Evolutionary conservation across 2,113 vertebrate species (phyloP).

Genomic region (human): DNA sequence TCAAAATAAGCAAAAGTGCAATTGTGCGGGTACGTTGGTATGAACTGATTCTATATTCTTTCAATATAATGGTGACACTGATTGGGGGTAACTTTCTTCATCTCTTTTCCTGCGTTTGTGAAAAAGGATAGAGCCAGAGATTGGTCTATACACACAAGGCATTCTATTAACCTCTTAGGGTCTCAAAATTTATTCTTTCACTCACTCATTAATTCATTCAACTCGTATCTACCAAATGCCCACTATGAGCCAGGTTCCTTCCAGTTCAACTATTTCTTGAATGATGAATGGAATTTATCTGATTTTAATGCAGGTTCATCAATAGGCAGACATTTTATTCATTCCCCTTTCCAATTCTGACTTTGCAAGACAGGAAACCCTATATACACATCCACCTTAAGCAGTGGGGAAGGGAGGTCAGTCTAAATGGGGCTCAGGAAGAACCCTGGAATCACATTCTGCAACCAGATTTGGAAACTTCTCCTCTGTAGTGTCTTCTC

Average conservation of each 20-base stretch:
- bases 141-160: not conserved
- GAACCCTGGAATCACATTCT: not conserved
- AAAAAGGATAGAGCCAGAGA: not conserved
- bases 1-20: not conserved
- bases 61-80: rapidly evolving
- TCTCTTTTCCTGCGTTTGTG: not conserved
- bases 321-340: not conserved
- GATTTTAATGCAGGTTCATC: not conserved
- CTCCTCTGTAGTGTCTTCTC: not conserved
- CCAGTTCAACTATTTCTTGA: not conserved
- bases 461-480: not conserved
- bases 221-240: not conserved
- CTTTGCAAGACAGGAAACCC: not conserved
- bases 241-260: not conserved
- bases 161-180: not conserved
- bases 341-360: not conserved
- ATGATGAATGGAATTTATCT: not conserved
- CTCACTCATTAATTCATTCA: not conserved
- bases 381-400: rapidly evolving
- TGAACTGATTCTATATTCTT: not conserved
- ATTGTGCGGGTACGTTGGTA: no score
- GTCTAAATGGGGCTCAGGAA: not conserved
- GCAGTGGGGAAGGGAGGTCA: not conserved
- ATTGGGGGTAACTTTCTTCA: not conserved
- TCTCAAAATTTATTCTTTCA: not conserved